A percentile compares a stretch with the other conserved stretches of the same genome.
Conservation (phyloP, 2,113 vertebrate genomes). For the Microtus pennsylvanicus region DNA sequence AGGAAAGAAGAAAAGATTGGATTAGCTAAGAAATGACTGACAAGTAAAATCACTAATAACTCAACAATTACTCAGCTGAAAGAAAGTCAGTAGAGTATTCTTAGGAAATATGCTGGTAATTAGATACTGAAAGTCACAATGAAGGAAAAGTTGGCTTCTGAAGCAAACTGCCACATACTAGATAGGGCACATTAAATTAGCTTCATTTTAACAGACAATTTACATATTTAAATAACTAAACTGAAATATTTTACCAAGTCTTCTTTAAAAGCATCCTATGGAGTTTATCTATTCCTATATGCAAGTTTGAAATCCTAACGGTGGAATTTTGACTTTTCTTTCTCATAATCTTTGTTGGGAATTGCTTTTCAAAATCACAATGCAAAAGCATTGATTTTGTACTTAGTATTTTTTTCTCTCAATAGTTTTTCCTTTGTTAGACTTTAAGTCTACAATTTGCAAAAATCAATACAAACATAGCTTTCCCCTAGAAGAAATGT, state of each 20-base stretch:
- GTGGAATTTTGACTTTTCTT: slow-evolving; percentile 16
- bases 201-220: not conserved
- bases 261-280: not conserved
- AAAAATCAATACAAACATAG: slow-evolving; percentile 83
- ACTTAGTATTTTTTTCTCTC: not conserved
- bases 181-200: not conserved
- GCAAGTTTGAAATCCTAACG: slow-evolving; percentile 37
- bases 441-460: slow-evolving; percentile 77
- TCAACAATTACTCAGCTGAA: not conserved
- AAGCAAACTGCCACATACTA: not conserved
- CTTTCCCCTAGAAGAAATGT: slow-evolving; percentile 76
- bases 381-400: slow-evolving; percentile 61
- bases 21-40: not conserved
- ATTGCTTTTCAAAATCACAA: slow-evolving; percentile 11
- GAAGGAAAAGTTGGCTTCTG: not conserved
- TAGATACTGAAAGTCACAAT: not conserved
- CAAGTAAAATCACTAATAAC: not conserved
- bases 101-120: not conserved
- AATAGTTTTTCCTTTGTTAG: slow-evolving; percentile 69
- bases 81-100: not conserved
- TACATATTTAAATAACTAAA: slow-evolving; percentile 27
- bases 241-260: slow-evolving; percentile 24
- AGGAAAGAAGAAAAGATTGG: not conserved
- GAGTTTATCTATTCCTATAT: not conserved
- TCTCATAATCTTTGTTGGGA: not conserved